Evolutionary conservation across 2,888 invertebrate genomes (phyloP), one percentile per base, ranked within the genome.

Genomic region (Heteromurus nitidus): DNA sequence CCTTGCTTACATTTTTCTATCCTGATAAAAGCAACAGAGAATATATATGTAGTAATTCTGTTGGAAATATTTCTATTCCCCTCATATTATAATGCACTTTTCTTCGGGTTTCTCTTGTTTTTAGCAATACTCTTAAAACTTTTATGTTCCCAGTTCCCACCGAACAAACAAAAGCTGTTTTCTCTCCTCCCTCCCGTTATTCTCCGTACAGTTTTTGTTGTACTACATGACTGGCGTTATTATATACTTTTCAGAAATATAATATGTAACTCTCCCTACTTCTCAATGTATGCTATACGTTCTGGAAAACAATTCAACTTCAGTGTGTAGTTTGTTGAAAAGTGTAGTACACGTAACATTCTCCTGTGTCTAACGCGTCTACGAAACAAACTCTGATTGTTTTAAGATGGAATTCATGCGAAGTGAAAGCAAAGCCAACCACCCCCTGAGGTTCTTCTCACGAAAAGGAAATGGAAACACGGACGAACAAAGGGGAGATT

Each of bases 121-220:
- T 50, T 44, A 50, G 67, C 28, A 47, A 67, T 28, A 58, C 67
- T 75, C 75, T 67, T 67, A 75, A 75, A 75, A 65, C 58, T 75
- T 75, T 75, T 75, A 67, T 67, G 65, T 55, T 75, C 67, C 36
- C 65, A 65, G 65, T 55, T 75, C 67, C 36, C 65, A 65, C 75
- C 58, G 67, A 67, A 75, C 65, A 75, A 75, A 75, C 67, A 75
- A 75, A 74, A 67, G 24, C 58, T 75, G 75, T 75, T 75, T 67
- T n/a, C 50, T 22, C n/a, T 18, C 42, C 55, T 28, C 62, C 44
- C 47, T 62, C 22, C 44, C 26, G 7, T 36, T 36, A 36, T 36
- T 36, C 7, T 36, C 13, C 13, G 5, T 13, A 9, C 36, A 36
- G 36, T 36, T 13, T 5, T 36, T 36, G 36, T 36, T 13, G 36